Base-by-base conservation (phyloP, 2,113 vertebrate species). In the Tachysurus fulvidraco region DNA sequence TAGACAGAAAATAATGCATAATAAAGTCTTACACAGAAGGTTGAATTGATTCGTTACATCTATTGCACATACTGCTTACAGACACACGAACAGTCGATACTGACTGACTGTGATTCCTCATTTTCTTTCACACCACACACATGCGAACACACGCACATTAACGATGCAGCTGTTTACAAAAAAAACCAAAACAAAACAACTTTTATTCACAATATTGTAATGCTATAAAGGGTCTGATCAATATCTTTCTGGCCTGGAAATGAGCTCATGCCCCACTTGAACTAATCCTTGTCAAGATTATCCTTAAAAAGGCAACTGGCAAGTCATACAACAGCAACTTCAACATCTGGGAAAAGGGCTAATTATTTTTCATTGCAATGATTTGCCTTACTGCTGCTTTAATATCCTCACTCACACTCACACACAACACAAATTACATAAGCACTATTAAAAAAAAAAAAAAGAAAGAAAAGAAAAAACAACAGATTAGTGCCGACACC, bases 401-500 rank as follows among this genome's bases (percentile, higher is more conserved):
- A 76, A 44, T 84, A 11, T 30, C 60, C 64, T 50, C 52, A n/a
- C 12, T 59, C 71, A 74, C 64, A 10, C 36, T 1, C 36, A 36
- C 36, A 36, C 36, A 36, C 80, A 82, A 36, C 36, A 36, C 80
- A 82, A 76, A 28, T 30, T 13, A 10, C 65, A 83, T 11, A 21
- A 77, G 16, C 23, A 86, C 52, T 23, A 55, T 59, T 80, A 23
- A 71, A 52, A 85, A 82, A 89, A 54, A n/a, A 81, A 74, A 79
- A 71, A 52, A 85, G 77, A 89, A 54, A n/a, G 74, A 74, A 79
- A 88, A n/a, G 21, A 85, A 71, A 17, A 13, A 79, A 84, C 91
- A 79, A 84, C 91, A 86, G 86, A 65, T 93, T 92, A 91, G 91
- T 92, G 92, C 89, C 91, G 86, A 81, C 85, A 88, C 85, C 86